Evolutionary conservation across 2,797 vertebrate genomes (phyloP), one percentile per base, ranked within the genome.

Genomic region (Salarias fasciatus): DNA sequence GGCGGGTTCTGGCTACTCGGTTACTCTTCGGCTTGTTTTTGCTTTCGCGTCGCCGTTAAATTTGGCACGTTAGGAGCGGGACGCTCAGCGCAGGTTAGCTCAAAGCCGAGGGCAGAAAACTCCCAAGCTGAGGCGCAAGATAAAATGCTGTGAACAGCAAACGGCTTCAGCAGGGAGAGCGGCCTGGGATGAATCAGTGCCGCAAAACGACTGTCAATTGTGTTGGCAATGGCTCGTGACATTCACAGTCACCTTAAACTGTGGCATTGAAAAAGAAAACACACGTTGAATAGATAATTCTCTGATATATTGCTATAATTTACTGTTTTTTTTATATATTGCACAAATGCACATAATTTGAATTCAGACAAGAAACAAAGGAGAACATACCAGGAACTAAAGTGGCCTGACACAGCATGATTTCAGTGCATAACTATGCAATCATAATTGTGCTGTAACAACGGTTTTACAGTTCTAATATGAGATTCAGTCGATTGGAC

Each of bases 61-160:
- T 85, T 80, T 79, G 65, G 60, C 76, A 77, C 59, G 40, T 79
- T 71, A 50, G 45, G 37, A 49, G 55, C 47, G 60, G 63, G 62
- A 69, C 66, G 69, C n/a, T n/a, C 56, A 36, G 15, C 11, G 45
- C 44, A 24, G 18, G 18, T 24, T 24, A n/a, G 18, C 18, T 24
- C 33, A 80, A 56, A 72, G 63, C 53, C 13, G 33, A 43, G 51
- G 75, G 64, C 35, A 58, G 59, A 72, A 82, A 72, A 65, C 42
- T 69, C 66, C 63, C 69, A 54, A 76, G 75, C 74, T 77, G 72
- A 83, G 70, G 61, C 54, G 28, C 8, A 24, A 70, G 69, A 88
- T 79, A 78, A 86, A 78, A 54, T 52, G 56, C 64, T 82, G 81
- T 82, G 84, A 84, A 76, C 45, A 10, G 56, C 63, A 86, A 82